Evolutionary conservation across 2,888 invertebrate species (phyloP), one percentile per base, ranked within the genome.

Genomic region (Erebia aethiops): DNA sequence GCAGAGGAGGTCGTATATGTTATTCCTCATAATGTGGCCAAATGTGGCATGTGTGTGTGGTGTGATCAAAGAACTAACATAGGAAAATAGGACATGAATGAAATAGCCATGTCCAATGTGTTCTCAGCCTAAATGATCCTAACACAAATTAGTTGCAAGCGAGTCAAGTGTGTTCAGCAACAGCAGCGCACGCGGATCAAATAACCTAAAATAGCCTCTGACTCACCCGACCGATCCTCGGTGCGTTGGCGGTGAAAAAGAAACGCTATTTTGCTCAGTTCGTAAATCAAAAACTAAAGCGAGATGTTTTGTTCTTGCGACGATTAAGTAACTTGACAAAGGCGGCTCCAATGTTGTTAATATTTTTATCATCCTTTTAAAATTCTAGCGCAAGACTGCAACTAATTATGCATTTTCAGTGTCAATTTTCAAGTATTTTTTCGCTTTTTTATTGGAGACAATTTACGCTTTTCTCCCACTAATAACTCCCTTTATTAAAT

Each of bases 141-240:
- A 64, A 64, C 18, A 54, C 64, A 52, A n/a, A 72, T 63, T 71
- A 72, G 57, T 71, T 67, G 67, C 73, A 71, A 52, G 71, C 69
- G 71, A 61, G 71, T 46, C 70, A 71, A 63, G 67, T 72, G 72
- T 67, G 72, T 71, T 76, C 74, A 74, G 72, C 73, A 65, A 56
- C 73, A 74, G 72, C 73, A 43, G 41, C 76, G 77, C 79, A 79
- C 77, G 81, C 79, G 82, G 85, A 85, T 84, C 85, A 82, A 84
- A 81, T 78, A 78, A 78, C 83, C 84, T 75, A 81, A 87, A 90
- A 91, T 91, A 91, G 82, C 80, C 73, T 73, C 81, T 91, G 92
- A 92, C 81, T 91, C 90, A 91, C 41, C 76, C 78, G 68, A 77
- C 72, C 78, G 78, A 81, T 77, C 80, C 80, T 79, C 79, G 79